Evolutionary conservation across 2,888 invertebrate species (phyloP).

Genomic region (Pristionchus entomophagus): DNA sequence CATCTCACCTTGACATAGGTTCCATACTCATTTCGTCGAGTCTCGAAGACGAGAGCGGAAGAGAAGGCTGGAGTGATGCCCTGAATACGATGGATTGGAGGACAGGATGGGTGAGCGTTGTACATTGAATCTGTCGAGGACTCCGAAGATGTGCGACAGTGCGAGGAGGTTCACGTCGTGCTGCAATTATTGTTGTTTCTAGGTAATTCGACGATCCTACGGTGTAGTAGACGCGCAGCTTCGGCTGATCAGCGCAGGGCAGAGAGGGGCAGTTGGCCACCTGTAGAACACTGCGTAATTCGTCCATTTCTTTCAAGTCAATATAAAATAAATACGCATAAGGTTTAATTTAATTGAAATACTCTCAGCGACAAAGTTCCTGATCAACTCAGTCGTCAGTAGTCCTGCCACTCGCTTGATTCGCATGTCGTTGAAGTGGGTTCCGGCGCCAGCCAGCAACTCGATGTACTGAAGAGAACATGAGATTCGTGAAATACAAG

Average conservation of each 20-base stretch:
- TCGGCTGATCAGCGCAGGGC: conserved; percentile 3
- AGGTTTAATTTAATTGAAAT: too few relatives aligned
- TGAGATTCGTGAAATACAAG: background rate
- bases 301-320: too few relatives aligned
- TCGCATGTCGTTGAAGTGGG: background rate
- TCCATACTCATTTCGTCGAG: conserved; percentile 1
- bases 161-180: conserved; percentile 12
- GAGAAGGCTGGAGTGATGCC: conserved; percentile 37
- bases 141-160: background rate
- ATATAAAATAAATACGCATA: too few relatives aligned
- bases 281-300: too few relatives aligned
- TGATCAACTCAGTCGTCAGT: background rate
- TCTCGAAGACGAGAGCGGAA: conserved; percentile 30
- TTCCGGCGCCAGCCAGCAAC: conserved; percentile 4
- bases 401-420: conserved; percentile 6
- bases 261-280: conserved; percentile 7
- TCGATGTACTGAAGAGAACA: conserved; percentile 18
- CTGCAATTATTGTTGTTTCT: background rate
- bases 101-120: too few relatives aligned
- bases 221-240: conserved; percentile 15
- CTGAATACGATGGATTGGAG: background rate
- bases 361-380: background rate
- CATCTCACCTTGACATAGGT: conserved; percentile 20
- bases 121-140: conserved; percentile 23
- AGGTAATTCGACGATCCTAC: background rate